Evolutionary conservation across 35 echinoderm and acorn worm genomes (phyloP), one percentile per base, ranked within the genome.

Genomic region (Strongylocentrotus purpuratus): DNA sequence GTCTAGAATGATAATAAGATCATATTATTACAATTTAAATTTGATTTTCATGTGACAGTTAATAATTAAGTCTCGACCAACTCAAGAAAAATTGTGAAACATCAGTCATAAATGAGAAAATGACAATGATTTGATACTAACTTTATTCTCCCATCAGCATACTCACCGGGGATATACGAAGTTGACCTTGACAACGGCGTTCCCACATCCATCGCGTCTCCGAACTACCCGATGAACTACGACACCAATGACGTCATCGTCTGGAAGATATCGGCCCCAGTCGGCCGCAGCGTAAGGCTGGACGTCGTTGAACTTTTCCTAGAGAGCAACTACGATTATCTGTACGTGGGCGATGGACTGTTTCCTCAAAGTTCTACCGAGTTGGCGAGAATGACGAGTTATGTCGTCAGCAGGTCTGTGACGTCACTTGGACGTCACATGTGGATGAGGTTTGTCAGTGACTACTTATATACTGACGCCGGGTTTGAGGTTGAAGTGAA

Each of bases 291-390:
- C 90, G 47, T 46, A 9, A 52, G 90, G 15, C 28, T 41, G 46
- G 28, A 86, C 85, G 9, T 31, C 85, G n/a, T 86, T 22, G 85
- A 86, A 13, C 9, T 33, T 22, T 0, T 9, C 22, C 85, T 86
- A 9, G 85, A 86, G 22, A 20, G 1, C 85, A 86, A 33, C 33
- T 86, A 18, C 22, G 85, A 86, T 33, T 18, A 20, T 22, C 9
- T 86, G n/a, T 86, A 18, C 22, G 85, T 86, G 85, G 85, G 85
- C 85, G 33, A 86, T 33, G 85, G 85, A 31, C 85, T 86, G n/a
- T 20, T 22, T 18, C 85, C 85, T 31, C 85, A 20, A 9, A 86
- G 85, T 86, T 86, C 9, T 11, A 86, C 85, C 9, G 85, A 86
- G 11, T 9, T 86, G 9, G 85, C 85, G 22, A 33, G n/a, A 22